Evolutionary conservation across 2,113 vertebrate genomes (phyloP).

Genomic region (Procavia capensis): DNA sequence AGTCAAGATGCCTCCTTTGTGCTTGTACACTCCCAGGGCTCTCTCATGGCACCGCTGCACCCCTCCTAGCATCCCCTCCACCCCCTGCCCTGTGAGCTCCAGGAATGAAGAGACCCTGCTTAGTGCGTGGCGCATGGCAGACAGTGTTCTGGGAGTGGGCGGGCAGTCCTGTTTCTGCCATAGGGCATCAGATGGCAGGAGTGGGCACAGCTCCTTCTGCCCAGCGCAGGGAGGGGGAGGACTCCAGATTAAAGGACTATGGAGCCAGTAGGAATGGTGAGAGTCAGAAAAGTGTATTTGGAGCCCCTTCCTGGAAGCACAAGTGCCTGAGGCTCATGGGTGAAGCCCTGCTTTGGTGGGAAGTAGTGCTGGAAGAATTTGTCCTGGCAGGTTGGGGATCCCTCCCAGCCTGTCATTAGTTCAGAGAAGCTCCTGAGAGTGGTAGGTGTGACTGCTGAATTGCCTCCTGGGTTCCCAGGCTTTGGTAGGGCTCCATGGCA

Average conservation of each 20-base stretch:
- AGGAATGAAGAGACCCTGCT: not conserved
- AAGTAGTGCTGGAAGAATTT: fast-evolving
- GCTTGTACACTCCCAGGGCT: not conserved
- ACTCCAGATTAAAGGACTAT: not conserved
- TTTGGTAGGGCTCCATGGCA: not conserved
- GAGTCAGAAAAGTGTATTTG: not conserved
- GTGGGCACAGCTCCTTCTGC: not conserved
- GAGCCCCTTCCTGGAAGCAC: not conserved
- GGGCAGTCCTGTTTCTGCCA: not conserved
- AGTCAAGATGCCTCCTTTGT: not conserved
- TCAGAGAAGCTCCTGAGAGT: not conserved
- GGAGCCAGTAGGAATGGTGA: not conserved
- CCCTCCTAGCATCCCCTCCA: not conserved
- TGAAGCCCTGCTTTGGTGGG: not conserved
- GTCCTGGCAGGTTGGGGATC: too few relatives aligned
- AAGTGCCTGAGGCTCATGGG: not conserved
- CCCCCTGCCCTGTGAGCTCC: not conserved
- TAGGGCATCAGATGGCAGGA: not conserved
- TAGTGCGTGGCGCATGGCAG: not conserved
- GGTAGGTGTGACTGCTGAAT: not conserved
- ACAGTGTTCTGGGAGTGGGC: too few relatives aligned
- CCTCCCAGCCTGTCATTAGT: not conserved
- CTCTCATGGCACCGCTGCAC: fast-evolving
- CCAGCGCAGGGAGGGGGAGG: not conserved
- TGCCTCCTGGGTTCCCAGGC: not conserved